Base-by-base conservation (phyloP, 2,888 invertebrate species). In the Drosophila quinaria region DNA sequence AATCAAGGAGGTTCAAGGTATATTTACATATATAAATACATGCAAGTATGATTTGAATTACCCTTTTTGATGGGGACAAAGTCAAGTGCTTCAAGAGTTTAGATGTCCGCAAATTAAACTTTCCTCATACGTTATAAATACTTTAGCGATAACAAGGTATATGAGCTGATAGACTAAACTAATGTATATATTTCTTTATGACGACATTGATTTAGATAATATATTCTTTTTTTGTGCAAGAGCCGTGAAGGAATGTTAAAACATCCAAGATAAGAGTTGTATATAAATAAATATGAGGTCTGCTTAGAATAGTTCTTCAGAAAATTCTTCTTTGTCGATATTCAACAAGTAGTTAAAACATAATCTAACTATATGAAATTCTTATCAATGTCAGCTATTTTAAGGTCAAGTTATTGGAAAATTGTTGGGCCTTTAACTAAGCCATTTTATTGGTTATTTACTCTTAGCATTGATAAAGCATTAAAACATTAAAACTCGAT, bases 1-100 rank as follows among this genome's bases (percentile, higher is more conserved):
- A 67, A 63, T 70, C 29, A 91, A 90, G 81, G 90, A 91, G 15
- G 89, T 92, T 3, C 90, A 91, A 87, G 92, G 92, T 92, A 89
- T 8, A 39, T 8, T 29, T 29, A 29, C n/a, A 19, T 92, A 89
- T 6, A 39, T 9, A 33, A 25, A 25, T 15, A 19, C 19, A 11
- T 19, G 9, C 11, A 1, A 39, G 11, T n/a, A 13, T 19, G 6
- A 8, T 9, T 17, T 6, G 11, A 35, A 50, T 13, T 19, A 3
- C 3, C 22, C 11, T 9, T 46, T 41, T 47, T 15, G 29, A 19
- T 35, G 6, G 1, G 35, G 3, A 41, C 25, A 54, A 50, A 22
- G 44, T 69, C 31, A 55, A 59, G 29, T 31, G 49, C 5, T 22
- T 54, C 49, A 19, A 41, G 15, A 42, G 76, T 41, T 66, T 5